Evolutionary conservation across 2,888 invertebrate species (phyloP).

Genomic region (Coremacera marginata): DNA sequence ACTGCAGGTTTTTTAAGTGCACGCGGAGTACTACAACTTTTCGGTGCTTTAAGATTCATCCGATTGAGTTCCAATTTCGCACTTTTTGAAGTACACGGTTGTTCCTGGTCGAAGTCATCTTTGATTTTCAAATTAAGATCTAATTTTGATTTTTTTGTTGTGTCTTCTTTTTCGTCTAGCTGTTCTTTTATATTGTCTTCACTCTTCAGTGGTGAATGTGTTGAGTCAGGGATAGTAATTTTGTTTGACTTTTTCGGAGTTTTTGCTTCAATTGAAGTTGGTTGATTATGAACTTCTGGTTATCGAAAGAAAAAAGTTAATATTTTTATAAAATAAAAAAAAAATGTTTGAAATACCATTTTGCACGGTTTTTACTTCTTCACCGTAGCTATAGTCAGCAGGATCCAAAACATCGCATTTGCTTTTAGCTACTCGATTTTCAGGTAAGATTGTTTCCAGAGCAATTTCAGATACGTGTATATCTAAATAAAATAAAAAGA

Average conservation of each 20-base stretch:
- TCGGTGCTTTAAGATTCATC: background rate
- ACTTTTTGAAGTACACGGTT: conserved; percentile 7
- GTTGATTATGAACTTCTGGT: background rate
- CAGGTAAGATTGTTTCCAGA: too few relatives aligned
- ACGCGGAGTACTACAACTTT: conserved; percentile 12
- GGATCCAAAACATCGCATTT: conserved; percentile 26
- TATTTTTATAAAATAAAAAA: background rate
- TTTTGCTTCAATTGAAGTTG: background rate
- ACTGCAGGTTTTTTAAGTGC: conserved; percentile 55
- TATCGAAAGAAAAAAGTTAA: background rate
- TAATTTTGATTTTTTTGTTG: background rate
- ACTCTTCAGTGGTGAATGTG: background rate
- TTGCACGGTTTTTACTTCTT: conserved; percentile 32
- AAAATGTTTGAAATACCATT: background rate
- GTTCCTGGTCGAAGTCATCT: background rate
- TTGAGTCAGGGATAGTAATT: background rate
- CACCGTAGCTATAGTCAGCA: conserved; percentile 42
- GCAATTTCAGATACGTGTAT: too few relatives aligned
- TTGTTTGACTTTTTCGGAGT: background rate
- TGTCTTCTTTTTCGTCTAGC: background rate
- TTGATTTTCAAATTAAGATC: background rate
- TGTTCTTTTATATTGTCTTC: background rate
- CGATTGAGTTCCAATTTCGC: background rate
- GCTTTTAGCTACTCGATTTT: too few relatives aligned
- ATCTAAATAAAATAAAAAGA: too few relatives aligned